These are phyloP conservation scores for Metridium senile DNA, from an alignment of 92 coral and sea anemone species.

Conservation along the genomic window DNA sequence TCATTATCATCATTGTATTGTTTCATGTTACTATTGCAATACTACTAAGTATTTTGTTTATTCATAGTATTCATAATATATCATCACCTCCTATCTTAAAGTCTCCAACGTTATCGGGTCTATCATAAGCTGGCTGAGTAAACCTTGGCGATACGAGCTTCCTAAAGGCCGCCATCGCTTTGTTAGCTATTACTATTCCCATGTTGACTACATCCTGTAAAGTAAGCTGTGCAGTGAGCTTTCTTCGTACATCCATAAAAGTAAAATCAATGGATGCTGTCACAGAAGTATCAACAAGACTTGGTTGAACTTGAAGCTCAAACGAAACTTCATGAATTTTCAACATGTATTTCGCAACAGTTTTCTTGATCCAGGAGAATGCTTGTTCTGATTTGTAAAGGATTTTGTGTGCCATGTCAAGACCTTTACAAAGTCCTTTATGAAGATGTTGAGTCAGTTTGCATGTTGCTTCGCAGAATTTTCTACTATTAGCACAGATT, in stretches of 20 bases:
- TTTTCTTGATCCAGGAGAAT: slow-evolving; percentile 68
- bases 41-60: neutral
- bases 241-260: slow-evolving; percentile 41
- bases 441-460: slow-evolving; percentile 57
- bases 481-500: slow-evolving; percentile 41
- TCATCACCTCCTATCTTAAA: slow-evolving; percentile 58
- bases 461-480: slow-evolving; percentile 71
- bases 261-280: slow-evolving; percentile 69
- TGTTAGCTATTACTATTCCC: slow-evolving; percentile 61
- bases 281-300: slow-evolving; percentile 46
- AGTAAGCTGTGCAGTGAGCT: slow-evolving; percentile 60
- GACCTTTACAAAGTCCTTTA: slow-evolving; percentile 74
- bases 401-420: slow-evolving; percentile 61
- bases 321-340: slow-evolving; percentile 54
- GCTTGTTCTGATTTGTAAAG: slow-evolving; percentile 59
- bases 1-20: no score
- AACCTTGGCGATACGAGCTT: slow-evolving; percentile 55
- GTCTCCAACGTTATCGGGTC: slow-evolving; percentile 64
- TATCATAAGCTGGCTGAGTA: slow-evolving; percentile 57
- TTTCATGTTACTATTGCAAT: no score
- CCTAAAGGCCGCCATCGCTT: slow-evolving; percentile 55
- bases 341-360: slow-evolving; percentile 45
- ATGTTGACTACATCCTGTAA: slow-evolving; percentile 61
- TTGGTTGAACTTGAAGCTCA: slow-evolving; percentile 51
- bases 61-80: neutral